These are phyloP conservation scores for Pogoniulus pusillus DNA, from an alignment of 2,797 vertebrate genomes.

Conservation along the genomic window DNA sequence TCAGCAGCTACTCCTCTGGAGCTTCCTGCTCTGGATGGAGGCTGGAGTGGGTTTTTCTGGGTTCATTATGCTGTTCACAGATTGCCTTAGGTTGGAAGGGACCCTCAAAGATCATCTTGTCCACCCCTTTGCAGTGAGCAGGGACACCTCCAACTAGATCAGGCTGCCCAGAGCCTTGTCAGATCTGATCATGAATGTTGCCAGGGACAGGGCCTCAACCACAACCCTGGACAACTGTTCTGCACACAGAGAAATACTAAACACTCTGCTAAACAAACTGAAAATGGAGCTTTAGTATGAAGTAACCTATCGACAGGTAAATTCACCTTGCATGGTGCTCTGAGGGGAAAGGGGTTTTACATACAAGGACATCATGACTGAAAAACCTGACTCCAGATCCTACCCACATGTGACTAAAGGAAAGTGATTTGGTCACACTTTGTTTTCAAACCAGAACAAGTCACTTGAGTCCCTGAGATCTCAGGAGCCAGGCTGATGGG, in stretches of 20 bases:
- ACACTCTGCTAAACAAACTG: neutral
- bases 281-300: neutral
- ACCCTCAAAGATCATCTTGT: too few relatives aligned
- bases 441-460: fast-evolving
- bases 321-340: fast-evolving
- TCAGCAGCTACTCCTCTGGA: neutral
- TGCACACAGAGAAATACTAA: fast-evolving
- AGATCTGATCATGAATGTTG: too few relatives aligned
- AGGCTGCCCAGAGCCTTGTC: too few relatives aligned
- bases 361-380: fast-evolving
- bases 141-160: too few relatives aligned
- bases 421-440: fast-evolving
- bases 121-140: too few relatives aligned
- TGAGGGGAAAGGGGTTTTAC: neutral
- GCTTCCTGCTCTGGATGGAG: neutral
- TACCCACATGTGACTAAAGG: fast-evolving
- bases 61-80: neutral
- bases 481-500: neutral
- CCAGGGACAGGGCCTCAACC: too few relatives aligned
- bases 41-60: neutral
- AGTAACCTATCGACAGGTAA: too few relatives aligned
- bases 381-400: too few relatives aligned
- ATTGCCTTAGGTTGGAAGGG: too few relatives aligned
- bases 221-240: too few relatives aligned
- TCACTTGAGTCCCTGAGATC: neutral